Percentiles rank a stretch among this genome's conserved stretches.
Conservation (phyloP, 2,797 vertebrate genomes). For the Helostoma temminkii region DNA sequence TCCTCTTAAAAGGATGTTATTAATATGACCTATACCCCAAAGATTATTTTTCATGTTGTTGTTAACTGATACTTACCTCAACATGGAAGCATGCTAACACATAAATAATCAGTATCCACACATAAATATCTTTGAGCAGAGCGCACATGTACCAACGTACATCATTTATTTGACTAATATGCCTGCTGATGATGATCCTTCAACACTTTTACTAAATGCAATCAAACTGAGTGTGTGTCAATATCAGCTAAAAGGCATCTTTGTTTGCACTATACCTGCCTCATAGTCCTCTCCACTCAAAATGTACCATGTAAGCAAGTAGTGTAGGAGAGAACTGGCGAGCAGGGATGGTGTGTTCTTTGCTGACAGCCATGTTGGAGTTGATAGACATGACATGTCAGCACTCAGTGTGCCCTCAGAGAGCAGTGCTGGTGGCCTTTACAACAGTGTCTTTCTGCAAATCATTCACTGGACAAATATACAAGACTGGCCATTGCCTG, state of each 20-base stretch:
- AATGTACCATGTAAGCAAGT: constrained; percentile 56
- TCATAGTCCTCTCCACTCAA: constrained; percentile 26
- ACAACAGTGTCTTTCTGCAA: constrained; percentile 80
- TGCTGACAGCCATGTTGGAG: constrained; percentile 71
- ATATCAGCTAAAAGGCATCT: constrained; percentile 59
- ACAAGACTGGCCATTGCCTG: constrained; percentile 66
- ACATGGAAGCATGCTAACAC: constrained; percentile 43
- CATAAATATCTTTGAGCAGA: constrained; percentile 67
- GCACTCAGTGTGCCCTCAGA: constrained; percentile 69
- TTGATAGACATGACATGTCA: constrained; percentile 81
- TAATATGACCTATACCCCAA: constrained; percentile 24
- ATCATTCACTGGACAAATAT: constrained; percentile 79
- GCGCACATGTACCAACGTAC: constrained; percentile 45
- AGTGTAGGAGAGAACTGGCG: constrained; percentile 24
- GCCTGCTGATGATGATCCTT: constrained; percentile 68
- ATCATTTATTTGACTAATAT: constrained; percentile 73
- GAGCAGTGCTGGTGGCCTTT: constrained; percentile 76
- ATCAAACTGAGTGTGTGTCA: constrained; percentile 63
- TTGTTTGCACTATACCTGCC: constrained; percentile 42
- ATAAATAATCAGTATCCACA: constrained; percentile 60
- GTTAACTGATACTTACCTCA: constrained; percentile 50
- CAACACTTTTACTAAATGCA: constrained; percentile 70
- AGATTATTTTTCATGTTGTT: constrained; percentile 54
- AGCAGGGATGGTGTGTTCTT: constrained; percentile 47
- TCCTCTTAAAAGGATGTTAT: constrained; percentile 40